These are phyloP conservation scores for Tragelaphus scriptus DNA, from an alignment of 2,113 vertebrate species.

Conservation along the genomic window DNA sequence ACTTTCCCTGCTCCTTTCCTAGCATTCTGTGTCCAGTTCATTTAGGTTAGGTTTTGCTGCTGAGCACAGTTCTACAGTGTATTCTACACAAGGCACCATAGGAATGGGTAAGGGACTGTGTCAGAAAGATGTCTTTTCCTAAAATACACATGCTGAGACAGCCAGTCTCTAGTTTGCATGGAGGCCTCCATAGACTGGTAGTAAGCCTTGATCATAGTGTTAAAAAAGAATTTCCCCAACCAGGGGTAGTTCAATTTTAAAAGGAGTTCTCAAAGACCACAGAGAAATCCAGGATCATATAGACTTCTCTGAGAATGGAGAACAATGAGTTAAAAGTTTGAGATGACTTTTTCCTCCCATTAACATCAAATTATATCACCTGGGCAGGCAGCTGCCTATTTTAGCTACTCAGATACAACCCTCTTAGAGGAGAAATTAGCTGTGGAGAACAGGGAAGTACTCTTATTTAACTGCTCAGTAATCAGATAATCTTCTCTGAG, in stretches of 20 bases:
- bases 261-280: neutral
- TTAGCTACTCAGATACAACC: neutral
- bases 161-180: neutral
- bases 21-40: no score
- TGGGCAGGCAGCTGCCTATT: neutral
- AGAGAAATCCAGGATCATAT: neutral
- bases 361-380: neutral
- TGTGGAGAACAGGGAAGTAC: neutral
- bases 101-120: neutral
- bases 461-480: conserved; percentile 30
- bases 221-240: neutral
- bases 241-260: neutral
- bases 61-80: neutral
- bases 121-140: neutral
- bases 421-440: neutral
- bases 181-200: neutral
- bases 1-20: neutral
- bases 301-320: neutral
- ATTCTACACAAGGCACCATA: neutral
- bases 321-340: neutral
- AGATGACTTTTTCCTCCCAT: neutral
- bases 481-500: conserved; percentile 37
- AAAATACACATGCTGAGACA: fast-evolving
- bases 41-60: neutral
- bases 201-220: neutral